These are phyloP conservation scores for Acomys russatus DNA, from an alignment of 2,797 vertebrate species.

Conservation along the genomic window DNA sequence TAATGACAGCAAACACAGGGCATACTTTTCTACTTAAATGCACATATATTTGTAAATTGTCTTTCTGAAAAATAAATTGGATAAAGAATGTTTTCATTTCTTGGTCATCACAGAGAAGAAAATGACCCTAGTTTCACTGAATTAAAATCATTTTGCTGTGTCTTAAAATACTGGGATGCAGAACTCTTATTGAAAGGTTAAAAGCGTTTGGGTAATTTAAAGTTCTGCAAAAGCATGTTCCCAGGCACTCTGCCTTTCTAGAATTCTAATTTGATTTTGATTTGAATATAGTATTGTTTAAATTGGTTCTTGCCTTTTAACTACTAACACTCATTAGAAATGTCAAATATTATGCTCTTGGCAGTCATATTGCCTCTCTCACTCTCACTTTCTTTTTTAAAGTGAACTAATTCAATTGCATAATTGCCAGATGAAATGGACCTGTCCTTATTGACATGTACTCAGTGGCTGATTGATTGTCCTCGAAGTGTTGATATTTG, in stretches of 20 bases:
- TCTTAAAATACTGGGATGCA: constrained; percentile 46
- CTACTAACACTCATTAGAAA: constrained; percentile 65
- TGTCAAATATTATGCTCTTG: constrained; percentile 26
- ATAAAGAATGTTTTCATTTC: constrained; percentile 30
- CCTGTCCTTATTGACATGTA: not conserved
- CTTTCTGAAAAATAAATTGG: constrained; percentile 11
- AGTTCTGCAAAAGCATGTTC: not conserved
- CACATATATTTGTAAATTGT: not conserved
- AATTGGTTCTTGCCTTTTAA: constrained; percentile 60
- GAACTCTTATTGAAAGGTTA: constrained; percentile 54
- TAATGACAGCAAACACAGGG: not conserved
- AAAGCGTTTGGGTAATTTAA: constrained; percentile 28
- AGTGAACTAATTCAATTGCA: constrained; percentile 33
- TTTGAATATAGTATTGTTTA: constrained; percentile 67
- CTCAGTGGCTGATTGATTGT: constrained; percentile 12
- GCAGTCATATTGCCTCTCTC: not conserved
- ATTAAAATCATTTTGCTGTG: constrained; percentile 58
- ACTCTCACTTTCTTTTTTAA: not conserved
- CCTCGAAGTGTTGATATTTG: constrained; percentile 48
- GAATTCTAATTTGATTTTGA: constrained; percentile 70
- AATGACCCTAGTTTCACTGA: constrained; percentile 54
- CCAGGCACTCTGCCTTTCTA: constrained; percentile 14
- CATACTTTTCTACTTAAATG: constrained; percentile 12
- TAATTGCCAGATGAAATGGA: constrained; percentile 45
- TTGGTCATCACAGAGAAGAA: not conserved